Base-by-base conservation (phyloP, 2,797 vertebrate genomes). In the Malurus leucopterus region DNA sequence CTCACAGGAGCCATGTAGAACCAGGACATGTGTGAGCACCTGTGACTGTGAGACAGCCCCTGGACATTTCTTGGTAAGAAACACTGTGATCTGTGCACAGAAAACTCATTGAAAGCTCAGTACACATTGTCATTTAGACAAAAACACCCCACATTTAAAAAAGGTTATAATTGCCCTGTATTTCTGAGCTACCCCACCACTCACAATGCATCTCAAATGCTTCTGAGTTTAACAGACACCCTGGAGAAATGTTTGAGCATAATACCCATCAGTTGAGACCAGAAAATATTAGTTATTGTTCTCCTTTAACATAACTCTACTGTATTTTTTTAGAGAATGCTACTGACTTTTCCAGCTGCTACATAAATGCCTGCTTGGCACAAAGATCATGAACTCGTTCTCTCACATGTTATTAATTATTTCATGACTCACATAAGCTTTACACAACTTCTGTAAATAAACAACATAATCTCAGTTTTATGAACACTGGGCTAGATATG, bases 381-480 rank as follows among this genome's bases (percentile, higher is more conserved):
- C 34, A 40, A 71, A 86, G 62, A 29, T 30, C 69, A 69, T 4
- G 18, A 54, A 22, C 61, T 50, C 51, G 30, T 83, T 69, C 49
- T 36, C 53, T 86, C 71, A 61, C 5, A 41, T 86, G 64, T 75
- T 64, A 58, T 49, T 78, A 51, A 76, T 63, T 89, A 90, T 87
- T 65, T 95, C 53, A 78, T 32, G 32, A 61, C 65, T 89, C 82
- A 70, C 21, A 62, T 57, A 32, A 81, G 47, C 74, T 44, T 92
- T 88, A 87, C 40, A 80, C 49, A 86, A 57, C 36, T 86, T 64
- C 49, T 63, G n/a, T 40, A 93, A 82, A 69, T 53, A 89, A 91
- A 84, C 15, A 64, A 47, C 17, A 74, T 43, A 41, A 75, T 67
- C 49, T 78, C 67, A 54, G 18, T 59, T 86, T 79, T 70, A 82